Evolutionary conservation across 2,113 vertebrate species (phyloP).

Genomic region (Lagenorhynchus albirostris): DNA sequence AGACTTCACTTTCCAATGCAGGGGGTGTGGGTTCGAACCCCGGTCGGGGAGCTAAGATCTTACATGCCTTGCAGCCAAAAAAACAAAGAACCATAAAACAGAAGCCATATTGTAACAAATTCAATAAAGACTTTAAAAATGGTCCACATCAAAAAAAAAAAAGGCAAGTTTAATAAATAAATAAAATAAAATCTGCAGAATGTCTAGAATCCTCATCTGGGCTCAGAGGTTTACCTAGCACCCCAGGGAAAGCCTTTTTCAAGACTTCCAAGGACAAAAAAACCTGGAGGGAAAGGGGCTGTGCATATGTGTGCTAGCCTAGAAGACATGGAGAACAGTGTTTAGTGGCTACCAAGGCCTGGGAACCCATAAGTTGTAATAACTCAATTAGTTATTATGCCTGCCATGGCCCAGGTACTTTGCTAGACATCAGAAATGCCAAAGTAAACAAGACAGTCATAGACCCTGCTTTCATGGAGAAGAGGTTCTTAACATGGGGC

Average conservation of each 20-base stretch:
- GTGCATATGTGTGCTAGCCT: rapidly evolving
- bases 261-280: background rate
- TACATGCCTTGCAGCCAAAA: no score
- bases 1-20: no score
- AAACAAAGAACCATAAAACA: no score
- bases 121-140: no score
- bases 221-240: background rate
- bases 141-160: no score
- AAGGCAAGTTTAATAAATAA: no score
- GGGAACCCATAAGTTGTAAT: background rate
- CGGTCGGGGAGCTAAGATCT: no score
- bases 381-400: no score
- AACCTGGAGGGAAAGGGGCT: background rate
- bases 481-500: background rate
- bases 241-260: background rate
- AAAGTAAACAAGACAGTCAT: background rate
- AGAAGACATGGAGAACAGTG: background rate
- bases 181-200: background rate
- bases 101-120: no score
- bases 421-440: background rate
- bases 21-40: no score
- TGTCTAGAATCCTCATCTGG: background rate
- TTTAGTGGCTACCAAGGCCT: background rate
- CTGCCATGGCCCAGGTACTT: background rate
- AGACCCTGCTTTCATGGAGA: background rate